A percentile compares a stretch with the other conserved stretches of the same genome.
Evolutionary conservation across 2,797 vertebrate species (phyloP).

Genomic region (Acanthornis magna): DNA sequence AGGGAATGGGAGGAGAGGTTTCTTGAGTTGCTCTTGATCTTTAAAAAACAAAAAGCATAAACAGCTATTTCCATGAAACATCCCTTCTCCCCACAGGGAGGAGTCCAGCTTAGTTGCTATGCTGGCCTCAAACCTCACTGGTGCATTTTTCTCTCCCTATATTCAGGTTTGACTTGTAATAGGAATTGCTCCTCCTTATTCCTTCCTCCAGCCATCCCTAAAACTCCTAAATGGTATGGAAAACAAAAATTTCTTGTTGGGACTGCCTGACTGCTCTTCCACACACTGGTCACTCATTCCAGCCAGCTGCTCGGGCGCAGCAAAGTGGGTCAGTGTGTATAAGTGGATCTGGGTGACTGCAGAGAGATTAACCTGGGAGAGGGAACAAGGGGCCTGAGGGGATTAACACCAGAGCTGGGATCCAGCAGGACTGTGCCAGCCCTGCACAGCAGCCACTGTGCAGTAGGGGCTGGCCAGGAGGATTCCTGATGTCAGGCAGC

Average conservation of each 20-base stretch:
- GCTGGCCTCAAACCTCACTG: not conserved
- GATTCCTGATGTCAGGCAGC: not conserved
- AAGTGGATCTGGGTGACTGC: constrained; percentile 16
- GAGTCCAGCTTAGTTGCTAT: not conserved
- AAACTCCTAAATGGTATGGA: not conserved
- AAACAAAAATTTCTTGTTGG: not conserved
- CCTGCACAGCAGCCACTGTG: not conserved
- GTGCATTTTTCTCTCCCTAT: not conserved
- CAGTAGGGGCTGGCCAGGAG: not conserved
- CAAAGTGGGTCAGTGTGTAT: not conserved
- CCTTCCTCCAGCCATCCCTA: constrained; percentile 39
- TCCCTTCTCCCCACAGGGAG: not conserved
- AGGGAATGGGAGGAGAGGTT: constrained; percentile 22
- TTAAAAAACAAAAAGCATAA: not conserved
- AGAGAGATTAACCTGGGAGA: constrained; percentile 18
- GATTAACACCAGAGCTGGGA: not conserved
- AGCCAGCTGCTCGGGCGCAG: not conserved
- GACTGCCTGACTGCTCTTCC: constrained; percentile 2
- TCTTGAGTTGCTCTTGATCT: not conserved
- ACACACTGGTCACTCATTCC: not conserved
- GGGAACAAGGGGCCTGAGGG: not conserved
- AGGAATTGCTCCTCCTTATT: constrained; percentile 43
- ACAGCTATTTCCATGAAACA: not conserved
- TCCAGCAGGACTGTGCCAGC: not conserved
- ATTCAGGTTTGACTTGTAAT: not conserved